These are phyloP conservation scores for Micromys minutus DNA, from an alignment of 2,113 vertebrate genomes.

Conservation along the genomic window DNA sequence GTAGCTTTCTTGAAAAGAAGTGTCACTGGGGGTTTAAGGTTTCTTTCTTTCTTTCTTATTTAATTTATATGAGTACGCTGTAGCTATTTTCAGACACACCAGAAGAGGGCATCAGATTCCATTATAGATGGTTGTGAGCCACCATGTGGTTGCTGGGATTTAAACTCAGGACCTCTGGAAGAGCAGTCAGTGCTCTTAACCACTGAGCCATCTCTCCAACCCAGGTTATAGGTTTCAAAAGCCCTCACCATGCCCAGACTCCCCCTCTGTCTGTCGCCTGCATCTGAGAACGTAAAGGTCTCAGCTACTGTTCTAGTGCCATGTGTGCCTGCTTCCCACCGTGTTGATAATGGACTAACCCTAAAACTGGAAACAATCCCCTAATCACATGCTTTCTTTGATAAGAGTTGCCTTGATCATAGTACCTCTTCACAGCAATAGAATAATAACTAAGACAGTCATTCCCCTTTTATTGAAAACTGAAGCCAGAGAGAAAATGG, in stretches of 20 bases:
- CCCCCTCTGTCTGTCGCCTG: background rate
- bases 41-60: no score
- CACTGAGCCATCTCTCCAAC: no score
- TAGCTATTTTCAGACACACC: no score
- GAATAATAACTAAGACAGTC: background rate
- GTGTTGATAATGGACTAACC: background rate
- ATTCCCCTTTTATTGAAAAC: constrained; percentile 9
- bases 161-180: no score
- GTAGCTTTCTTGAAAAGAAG: background rate
- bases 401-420: background rate
- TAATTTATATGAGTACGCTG: no score
- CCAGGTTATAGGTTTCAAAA: background rate
- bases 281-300: background rate
- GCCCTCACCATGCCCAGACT: background rate
- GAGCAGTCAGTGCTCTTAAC: no score
- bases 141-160: no score
- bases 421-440: background rate
- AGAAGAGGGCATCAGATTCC: no score
- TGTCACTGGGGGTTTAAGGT: background rate
- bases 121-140: no score
- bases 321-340: background rate
- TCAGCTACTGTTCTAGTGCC: background rate
- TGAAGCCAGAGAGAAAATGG: background rate
- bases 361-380: background rate
- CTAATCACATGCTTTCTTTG: background rate